Evolutionary conservation across 1,140 invertebrate species (phyloP).

Genomic region (Stegodyphus dumicola): DNA sequence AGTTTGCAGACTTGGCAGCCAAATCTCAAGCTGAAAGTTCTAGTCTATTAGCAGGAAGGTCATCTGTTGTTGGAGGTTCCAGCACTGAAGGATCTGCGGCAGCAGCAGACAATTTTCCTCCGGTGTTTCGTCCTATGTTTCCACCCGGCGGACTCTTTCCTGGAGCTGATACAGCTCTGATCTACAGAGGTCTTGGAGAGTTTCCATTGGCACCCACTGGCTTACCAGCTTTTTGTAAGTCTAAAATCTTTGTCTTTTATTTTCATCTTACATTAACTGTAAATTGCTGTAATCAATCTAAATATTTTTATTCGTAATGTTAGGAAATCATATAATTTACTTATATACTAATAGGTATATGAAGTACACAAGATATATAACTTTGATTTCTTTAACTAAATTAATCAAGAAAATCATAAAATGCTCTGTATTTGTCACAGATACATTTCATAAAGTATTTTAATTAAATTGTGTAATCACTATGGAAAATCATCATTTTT

Average conservation of each 20-base stretch:
- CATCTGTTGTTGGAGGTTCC: conserved; percentile 2
- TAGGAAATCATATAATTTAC: too few relatives aligned
- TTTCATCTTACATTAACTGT: too few relatives aligned
- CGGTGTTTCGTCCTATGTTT: conserved; percentile 65
- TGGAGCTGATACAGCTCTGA: conserved; percentile 63
- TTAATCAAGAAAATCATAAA: too few relatives aligned
- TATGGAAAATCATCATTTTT: too few relatives aligned
- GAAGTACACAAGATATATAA: too few relatives aligned
- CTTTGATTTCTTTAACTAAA: too few relatives aligned
- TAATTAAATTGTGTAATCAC: too few relatives aligned
- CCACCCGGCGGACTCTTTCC: conserved; percentile 70
- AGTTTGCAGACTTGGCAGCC: conserved; percentile 53
- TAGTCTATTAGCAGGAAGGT: conserved; percentile 8
- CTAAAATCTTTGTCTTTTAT: conserved; percentile 59
- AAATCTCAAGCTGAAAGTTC: conserved; percentile 26
- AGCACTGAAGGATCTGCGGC: conserved; percentile 12
- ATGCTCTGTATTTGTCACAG: too few relatives aligned
- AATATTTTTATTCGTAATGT: too few relatives aligned
- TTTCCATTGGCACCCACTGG: conserved; percentile 67
- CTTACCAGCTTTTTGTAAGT: conserved; percentile 76
- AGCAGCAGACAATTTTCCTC: conserved; percentile 59
- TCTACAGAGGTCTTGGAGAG: conserved; percentile 57
- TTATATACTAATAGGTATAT: too few relatives aligned
- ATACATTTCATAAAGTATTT: too few relatives aligned
- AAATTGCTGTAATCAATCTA: too few relatives aligned